phyloP scores from a whole-genome alignment of 1,140 invertebrate genomes.

The Aphelenchoides fujianensis region DNA sequence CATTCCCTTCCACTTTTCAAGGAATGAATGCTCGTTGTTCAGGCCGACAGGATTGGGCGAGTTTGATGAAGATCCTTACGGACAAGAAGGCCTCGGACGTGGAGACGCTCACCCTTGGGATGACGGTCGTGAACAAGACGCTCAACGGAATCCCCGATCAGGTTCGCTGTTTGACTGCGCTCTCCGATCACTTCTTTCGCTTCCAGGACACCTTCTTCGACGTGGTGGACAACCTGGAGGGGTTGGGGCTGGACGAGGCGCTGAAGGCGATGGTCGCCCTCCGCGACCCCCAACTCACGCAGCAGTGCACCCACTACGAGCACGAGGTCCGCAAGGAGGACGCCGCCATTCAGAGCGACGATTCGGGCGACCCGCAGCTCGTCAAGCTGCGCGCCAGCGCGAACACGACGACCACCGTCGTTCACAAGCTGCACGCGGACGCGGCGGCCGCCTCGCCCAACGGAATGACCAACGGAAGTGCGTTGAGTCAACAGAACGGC shows the following conservation, averaged over 20 bases:
- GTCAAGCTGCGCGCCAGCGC: slow-evolving; percentile 41
- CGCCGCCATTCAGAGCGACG: slow-evolving; percentile 55
- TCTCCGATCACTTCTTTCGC: not conserved
- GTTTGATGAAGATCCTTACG: slow-evolving; percentile 83
- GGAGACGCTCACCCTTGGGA: slow-evolving; percentile 90
- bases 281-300: slow-evolving; percentile 52
- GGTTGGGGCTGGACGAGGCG: slow-evolving; percentile 82
- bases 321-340: slow-evolving; percentile 58
- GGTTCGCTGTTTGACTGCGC: slow-evolving; percentile 6
- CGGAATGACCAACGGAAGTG: not conserved
- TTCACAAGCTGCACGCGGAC: not conserved
- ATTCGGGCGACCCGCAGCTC: slow-evolving; percentile 30
- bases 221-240: slow-evolving; percentile 89
- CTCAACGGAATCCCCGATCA: slow-evolving; percentile 85
- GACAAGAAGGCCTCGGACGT: slow-evolving; percentile 91
- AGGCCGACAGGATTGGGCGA: slow-evolving; percentile 73
- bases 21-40: slow-evolving; percentile 28
- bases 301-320: slow-evolving; percentile 58
- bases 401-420: not conserved
- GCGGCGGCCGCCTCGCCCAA: not conserved
- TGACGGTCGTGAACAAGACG: slow-evolving; percentile 92
- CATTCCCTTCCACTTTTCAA: slow-evolving; percentile 24
- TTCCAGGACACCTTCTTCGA: slow-evolving; percentile 92
- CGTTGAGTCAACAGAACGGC: slow-evolving; percentile 1
- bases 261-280: slow-evolving; percentile 51